These are phyloP conservation scores for Lycaon pictus DNA, from an alignment of 2,113 vertebrate species.

Conservation along the genomic window DNA sequence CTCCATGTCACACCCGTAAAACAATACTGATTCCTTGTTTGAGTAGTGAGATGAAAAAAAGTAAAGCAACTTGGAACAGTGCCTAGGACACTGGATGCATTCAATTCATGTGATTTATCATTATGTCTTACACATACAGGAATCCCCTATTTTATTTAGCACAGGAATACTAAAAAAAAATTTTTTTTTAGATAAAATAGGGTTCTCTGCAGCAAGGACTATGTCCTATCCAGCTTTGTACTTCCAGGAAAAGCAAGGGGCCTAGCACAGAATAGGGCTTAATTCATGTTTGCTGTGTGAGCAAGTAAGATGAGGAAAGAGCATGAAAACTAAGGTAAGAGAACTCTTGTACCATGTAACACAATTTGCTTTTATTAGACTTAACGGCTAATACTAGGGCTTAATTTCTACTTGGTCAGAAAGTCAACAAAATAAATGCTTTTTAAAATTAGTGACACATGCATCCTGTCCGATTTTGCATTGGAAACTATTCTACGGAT, in stretches of 20 bases:
- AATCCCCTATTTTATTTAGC: background rate
- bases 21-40: background rate
- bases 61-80: background rate
- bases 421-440: conserved; percentile 16
- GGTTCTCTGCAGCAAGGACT: background rate
- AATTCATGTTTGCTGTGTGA: background rate
- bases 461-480: conserved; percentile 28
- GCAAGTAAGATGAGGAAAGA: conserved; percentile 6
- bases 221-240: background rate
- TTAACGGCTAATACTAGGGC: background rate
- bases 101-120: background rate
- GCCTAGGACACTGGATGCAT: background rate
- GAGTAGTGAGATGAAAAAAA: background rate
- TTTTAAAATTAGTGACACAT: conserved; percentile 47
- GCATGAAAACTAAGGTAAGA: background rate
- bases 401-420: conserved; percentile 26
- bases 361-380: conserved; percentile 33
- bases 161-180: background rate
- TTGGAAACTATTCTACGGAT: background rate
- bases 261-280: background rate
- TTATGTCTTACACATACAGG: background rate
- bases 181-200: background rate
- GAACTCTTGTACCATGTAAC: background rate
- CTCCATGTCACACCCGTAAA: background rate
- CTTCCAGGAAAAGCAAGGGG: background rate